phyloP scores from a whole-genome alignment of 2,888 invertebrate genomes.

The Amphimallon solstitiale region DNA sequence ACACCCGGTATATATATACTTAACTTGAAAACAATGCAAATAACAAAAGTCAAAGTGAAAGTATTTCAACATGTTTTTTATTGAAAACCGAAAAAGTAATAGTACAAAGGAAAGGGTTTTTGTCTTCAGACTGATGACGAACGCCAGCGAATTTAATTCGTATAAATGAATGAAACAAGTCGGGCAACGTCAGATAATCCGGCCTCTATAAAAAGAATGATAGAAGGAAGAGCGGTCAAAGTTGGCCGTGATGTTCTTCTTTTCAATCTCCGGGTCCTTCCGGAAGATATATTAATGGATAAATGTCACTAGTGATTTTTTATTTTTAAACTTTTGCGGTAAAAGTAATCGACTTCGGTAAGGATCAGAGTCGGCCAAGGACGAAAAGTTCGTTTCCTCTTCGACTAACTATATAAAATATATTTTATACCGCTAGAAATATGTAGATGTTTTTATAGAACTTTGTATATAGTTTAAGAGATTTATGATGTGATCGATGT shows the following conservation, averaged over 20 bases:
- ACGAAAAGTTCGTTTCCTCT: not conserved
- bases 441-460: not conserved
- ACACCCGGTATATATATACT: no score
- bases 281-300: constrained; percentile 56
- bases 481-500: not conserved
- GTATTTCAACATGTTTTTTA: not conserved
- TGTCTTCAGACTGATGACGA: constrained; percentile 5
- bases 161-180: constrained; percentile 57
- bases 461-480: not conserved
- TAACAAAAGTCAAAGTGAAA: no score
- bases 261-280: constrained; percentile 53
- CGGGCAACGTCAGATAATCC: constrained; percentile 53
- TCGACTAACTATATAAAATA: not conserved
- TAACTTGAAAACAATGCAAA: no score
- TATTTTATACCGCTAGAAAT: not conserved
- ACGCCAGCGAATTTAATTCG: constrained; percentile 50
- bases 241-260: constrained; percentile 55
- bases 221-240: constrained; percentile 55
- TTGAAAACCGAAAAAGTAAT: not conserved
- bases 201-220: constrained; percentile 30
- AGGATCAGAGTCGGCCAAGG: not conserved
- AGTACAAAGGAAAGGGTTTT: not conserved
- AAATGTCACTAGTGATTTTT: constrained; percentile 55
- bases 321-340: constrained; percentile 44
- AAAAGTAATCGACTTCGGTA: constrained; percentile 9